Evolutionary conservation across 2,888 invertebrate species (phyloP), one percentile per base, ranked within the genome.

Genomic region (Seira ritae): DNA sequence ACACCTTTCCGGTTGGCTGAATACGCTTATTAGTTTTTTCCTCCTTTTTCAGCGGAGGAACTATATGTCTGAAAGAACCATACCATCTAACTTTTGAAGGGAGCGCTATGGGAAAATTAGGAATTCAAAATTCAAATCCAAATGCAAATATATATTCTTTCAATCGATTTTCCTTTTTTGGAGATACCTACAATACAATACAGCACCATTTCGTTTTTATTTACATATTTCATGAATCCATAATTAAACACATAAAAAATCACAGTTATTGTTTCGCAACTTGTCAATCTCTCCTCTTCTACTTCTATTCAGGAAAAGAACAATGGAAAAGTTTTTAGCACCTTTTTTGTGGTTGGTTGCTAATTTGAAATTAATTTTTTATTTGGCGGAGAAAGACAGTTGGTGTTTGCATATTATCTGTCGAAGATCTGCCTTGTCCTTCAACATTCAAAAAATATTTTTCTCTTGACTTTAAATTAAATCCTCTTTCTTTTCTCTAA

Each of bases 1-100:
- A 76, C 31, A 76, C 55, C 42, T 67, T 80, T 74, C 74, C 75
- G 80, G 68, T 60, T 70, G 80, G 70, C 8, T 80, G 42, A 17
- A 19, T 31, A 69, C 50, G 74, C 24, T 69, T 80, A 80, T 75
- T 80, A 65, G 46, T 46, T 80, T 74, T 74, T 62, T 65, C 46
- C 15, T 31, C 4, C 31, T 74, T 20, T 62, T 71, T 37, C 72
- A 60, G 62, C 55, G 55, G n/a, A 72, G 24, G 69, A n/a, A n/a
- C n/a, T n/a, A n/a, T n/a, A n/a, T n/a, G n/a, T n/a, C 50, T 50
- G 15, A 12, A 31, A 2, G 8, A 31, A 31, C 31, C 31, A 8
- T 31, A 31, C 31, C 31, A 8, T 31, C 2, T 31, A 31, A 31
- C 8, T 31, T n/a, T n/a, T n/a, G n/a, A n/a, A n/a, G n/a, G n/a